A percentile compares a stretch with the other conserved stretches of the same genome.
These are phyloP conservation scores for Drosophila aldrichi DNA, from an alignment of 2,888 invertebrate species.

Conservation along the genomic window DNA sequence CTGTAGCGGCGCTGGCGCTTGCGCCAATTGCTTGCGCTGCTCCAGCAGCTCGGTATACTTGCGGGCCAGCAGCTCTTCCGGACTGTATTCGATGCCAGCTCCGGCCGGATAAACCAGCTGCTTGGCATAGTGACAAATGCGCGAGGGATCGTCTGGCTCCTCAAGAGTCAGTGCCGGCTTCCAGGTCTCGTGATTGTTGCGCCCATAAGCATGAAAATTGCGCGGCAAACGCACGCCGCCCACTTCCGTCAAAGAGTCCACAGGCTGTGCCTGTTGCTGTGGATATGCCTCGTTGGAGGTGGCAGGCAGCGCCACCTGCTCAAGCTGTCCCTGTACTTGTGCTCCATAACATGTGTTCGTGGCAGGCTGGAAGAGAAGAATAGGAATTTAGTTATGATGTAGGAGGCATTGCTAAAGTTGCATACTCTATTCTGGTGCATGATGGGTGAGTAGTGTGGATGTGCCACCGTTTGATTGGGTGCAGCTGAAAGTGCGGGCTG, in stretches of 20 bases:
- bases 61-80: slow-evolving; percentile 83
- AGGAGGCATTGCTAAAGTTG: neutral
- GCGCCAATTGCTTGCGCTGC: slow-evolving; percentile 40
- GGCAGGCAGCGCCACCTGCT: slow-evolving; percentile 2
- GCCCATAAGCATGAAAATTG: slow-evolving; percentile 82
- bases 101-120: slow-evolving; percentile 83
- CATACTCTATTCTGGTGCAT: slow-evolving; percentile 36
- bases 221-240: slow-evolving; percentile 80
- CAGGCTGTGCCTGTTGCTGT: slow-evolving; percentile 33
- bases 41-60: slow-evolving; percentile 69
- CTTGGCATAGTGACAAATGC: slow-evolving; percentile 84
- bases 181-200: slow-evolving; percentile 85
- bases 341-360: slow-evolving; percentile 27
- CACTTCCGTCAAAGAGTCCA: slow-evolving; percentile 46
- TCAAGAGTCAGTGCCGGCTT: slow-evolving; percentile 84
- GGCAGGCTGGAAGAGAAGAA: slow-evolving; percentile 19
- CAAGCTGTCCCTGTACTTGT: slow-evolving; percentile 28
- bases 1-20: slow-evolving; percentile 31
- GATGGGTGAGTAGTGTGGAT: slow-evolving; percentile 35
- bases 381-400: neutral
- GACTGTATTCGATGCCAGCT: slow-evolving; percentile 83
- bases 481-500: slow-evolving; percentile 31
- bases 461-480: slow-evolving; percentile 24
- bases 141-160: slow-evolving; percentile 84
- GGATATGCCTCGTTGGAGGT: slow-evolving; percentile 17